Evolutionary conservation across 2,113 vertebrate species (phyloP).

Genomic region (Cheirogaleus medius): DNA sequence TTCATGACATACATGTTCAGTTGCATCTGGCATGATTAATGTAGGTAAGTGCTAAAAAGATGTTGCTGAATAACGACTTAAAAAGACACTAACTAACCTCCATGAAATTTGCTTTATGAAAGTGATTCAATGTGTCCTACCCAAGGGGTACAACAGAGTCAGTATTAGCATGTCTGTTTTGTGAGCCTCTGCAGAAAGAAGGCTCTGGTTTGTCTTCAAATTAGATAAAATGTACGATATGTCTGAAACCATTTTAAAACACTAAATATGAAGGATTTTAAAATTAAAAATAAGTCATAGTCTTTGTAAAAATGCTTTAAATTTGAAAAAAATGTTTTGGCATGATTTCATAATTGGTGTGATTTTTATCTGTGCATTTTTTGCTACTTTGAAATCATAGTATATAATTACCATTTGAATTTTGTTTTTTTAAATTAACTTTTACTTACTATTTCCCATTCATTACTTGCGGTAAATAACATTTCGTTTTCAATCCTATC

Average conservation of each 20-base stretch:
- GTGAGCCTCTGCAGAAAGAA: background rate
- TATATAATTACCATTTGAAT: background rate
- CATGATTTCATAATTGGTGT: background rate
- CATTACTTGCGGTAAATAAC: background rate
- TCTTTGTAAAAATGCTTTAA: background rate
- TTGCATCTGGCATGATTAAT: constrained; percentile 9
- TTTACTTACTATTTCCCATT: background rate
- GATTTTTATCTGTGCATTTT: background rate
- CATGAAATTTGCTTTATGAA: background rate
- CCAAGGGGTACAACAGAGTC: background rate
- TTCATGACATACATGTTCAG: background rate
- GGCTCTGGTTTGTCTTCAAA: background rate
- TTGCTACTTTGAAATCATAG: background rate
- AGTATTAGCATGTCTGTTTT: background rate
- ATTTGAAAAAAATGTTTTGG: background rate
- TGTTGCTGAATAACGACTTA: constrained; percentile 1
- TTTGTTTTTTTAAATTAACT: background rate
- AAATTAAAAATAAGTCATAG: background rate
- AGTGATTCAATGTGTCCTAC: background rate
- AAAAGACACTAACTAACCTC: background rate
- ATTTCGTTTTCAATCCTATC: background rate
- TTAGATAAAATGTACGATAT: background rate
- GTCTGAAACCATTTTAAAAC: background rate
- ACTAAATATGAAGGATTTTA: background rate
- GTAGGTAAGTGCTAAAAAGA: background rate